Evolutionary conservation across 2,113 vertebrate genomes (phyloP).

Genomic region (Oxyruncus cristatus): DNA sequence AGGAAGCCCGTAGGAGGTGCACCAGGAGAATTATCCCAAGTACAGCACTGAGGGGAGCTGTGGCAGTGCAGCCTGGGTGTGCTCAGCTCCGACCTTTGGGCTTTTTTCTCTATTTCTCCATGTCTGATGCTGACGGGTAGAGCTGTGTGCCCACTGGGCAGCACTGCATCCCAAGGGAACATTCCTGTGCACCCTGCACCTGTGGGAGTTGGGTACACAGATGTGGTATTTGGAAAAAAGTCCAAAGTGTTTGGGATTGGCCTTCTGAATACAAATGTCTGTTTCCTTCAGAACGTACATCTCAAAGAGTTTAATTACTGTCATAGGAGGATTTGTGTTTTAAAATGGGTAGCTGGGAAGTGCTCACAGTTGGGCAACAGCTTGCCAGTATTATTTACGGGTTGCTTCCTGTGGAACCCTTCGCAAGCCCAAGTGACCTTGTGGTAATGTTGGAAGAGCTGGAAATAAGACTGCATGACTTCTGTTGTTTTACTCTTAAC

Average conservation of each 20-base stretch:
- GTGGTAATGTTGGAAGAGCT: background rate
- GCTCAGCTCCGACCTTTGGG: background rate
- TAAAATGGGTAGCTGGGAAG: background rate
- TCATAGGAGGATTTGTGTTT: background rate
- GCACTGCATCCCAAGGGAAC: rapidly evolving
- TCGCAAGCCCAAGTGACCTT: too few relatives aligned
- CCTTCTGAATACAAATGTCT: background rate
- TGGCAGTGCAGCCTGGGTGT: rapidly evolving
- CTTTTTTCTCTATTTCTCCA: background rate
- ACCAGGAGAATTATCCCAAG: rapidly evolving
- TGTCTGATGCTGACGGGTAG: background rate
- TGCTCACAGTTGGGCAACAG: background rate
- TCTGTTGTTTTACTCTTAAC: background rate
- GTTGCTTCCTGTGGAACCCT: background rate
- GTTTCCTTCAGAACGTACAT: background rate
- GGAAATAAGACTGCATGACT: background rate
- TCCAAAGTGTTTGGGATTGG: background rate
- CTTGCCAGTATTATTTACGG: rapidly evolving
- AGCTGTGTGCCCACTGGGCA: too few relatives aligned
- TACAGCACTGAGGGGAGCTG: rapidly evolving
- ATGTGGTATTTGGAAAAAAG: background rate
- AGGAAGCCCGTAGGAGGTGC: rapidly evolving
- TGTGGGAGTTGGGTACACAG: rapidly evolving
- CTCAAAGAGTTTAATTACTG: background rate
- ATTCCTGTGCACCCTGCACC: rapidly evolving